Evolutionary conservation across 2,888 invertebrate species (phyloP).

Genomic region (Oscheius sp.): DNA sequence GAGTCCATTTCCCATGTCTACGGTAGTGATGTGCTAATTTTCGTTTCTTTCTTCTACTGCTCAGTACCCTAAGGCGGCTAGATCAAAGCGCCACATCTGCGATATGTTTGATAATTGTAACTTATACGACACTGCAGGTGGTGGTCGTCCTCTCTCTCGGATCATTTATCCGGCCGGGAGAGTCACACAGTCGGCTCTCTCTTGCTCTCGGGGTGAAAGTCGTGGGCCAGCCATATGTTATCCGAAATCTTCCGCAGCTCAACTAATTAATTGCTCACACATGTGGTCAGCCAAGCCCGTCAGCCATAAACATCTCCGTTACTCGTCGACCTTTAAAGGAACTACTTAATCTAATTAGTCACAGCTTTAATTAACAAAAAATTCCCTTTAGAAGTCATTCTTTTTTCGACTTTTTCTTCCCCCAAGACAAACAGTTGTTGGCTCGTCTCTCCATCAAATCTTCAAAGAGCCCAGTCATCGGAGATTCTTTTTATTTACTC

Average conservation of each 20-base stretch:
- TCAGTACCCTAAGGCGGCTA: background rate
- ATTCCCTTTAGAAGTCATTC: background rate
- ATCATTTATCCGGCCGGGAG: background rate
- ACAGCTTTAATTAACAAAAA: background rate
- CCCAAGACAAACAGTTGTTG: background rate
- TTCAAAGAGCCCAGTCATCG: too few relatives aligned
- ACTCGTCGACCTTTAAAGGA: conserved; percentile 23
- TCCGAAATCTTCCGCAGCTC: conserved; percentile 29
- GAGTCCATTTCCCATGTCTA: conserved; percentile 13
- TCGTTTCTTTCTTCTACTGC: background rate
- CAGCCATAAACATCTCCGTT: conserved; percentile 32
- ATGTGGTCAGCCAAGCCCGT: conserved; percentile 29
- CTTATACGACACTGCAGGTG: conserved; percentile 20
- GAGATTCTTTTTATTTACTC: background rate
- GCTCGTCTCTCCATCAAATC: too few relatives aligned
- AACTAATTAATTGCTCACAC: conserved; percentile 36
- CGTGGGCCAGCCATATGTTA: conserved; percentile 25
- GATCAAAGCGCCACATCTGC: conserved; percentile 26
- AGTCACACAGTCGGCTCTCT: background rate
- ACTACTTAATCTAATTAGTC: conserved; percentile 14
- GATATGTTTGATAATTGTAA: conserved; percentile 29
- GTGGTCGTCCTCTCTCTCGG: background rate
- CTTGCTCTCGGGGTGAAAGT: conserved; percentile 4
- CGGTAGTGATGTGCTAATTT: conserved; percentile 23
- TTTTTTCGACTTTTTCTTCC: background rate